Conservation (phyloP, 2,888 invertebrate species). For the Lasioglossum figueresi region DNA sequence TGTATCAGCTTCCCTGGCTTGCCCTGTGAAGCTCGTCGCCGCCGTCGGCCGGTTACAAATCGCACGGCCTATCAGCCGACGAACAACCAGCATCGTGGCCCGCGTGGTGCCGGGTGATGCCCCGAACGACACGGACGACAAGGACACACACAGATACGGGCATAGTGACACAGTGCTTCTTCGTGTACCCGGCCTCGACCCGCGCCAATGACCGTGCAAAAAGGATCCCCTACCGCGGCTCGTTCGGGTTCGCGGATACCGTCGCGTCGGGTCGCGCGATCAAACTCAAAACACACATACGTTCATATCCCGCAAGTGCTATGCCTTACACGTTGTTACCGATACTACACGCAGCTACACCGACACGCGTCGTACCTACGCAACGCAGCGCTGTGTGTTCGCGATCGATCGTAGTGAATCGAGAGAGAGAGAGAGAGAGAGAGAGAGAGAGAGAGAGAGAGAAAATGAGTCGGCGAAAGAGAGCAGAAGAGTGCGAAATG, state of each 20-base stretch:
- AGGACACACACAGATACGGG: slow-evolving; percentile 4
- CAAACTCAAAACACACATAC: slow-evolving; percentile 39
- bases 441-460: not conserved
- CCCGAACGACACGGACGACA: slow-evolving; percentile 25
- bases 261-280: slow-evolving; percentile 27
- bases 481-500: slow-evolving; percentile 16
- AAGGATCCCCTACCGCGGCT: not conserved
- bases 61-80: slow-evolving; percentile 41
- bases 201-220: not conserved
- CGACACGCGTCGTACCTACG: slow-evolving; percentile 35
- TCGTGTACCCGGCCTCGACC: not conserved
- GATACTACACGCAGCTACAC: slow-evolving; percentile 46
- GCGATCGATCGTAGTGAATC: slow-evolving; percentile 45
- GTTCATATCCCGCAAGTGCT: slow-evolving; percentile 71
- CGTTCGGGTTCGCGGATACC: not conserved
- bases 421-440: not conserved
- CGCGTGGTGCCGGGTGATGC: slow-evolving; percentile 20
- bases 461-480: not conserved
- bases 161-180: slow-evolving; percentile 22
- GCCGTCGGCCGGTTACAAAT: slow-evolving; percentile 27
- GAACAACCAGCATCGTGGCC: slow-evolving; percentile 7
- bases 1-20: slow-evolving; percentile 53
- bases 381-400: slow-evolving; percentile 37
- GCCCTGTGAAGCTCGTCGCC: slow-evolving; percentile 51
- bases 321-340: slow-evolving; percentile 62